Percentiles rank a stretch among this genome's conserved stretches.
phyloP scores from a whole-genome alignment of 2,113 vertebrate genomes.

The Mus spicilegus region DNA sequence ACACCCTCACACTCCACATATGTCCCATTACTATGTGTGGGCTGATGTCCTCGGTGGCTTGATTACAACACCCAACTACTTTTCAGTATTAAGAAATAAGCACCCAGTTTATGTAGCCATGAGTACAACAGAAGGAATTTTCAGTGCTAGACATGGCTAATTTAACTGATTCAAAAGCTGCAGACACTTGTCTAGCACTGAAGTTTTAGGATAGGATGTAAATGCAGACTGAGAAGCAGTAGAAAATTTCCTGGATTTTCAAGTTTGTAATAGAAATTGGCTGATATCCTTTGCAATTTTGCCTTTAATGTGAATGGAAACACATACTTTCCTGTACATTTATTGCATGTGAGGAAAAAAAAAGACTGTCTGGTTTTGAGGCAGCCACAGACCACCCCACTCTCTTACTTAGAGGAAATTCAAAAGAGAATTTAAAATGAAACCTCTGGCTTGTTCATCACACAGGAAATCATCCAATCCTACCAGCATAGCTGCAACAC shows the following conservation, averaged over 20 bases:
- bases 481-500: background rate
- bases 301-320: slow-evolving; percentile 53
- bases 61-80: background rate
- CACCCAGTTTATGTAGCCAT: background rate
- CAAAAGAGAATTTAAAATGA: slow-evolving; percentile 63
- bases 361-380: slow-evolving; percentile 18
- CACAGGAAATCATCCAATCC: slow-evolving; percentile 27
- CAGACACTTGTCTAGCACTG: slow-evolving; percentile 16
- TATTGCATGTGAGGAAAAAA: background rate
- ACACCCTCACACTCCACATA: no score
- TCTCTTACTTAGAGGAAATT: slow-evolving; percentile 48
- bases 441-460: slow-evolving; percentile 45
- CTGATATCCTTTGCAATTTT: slow-evolving; percentile 40
- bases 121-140: slow-evolving; percentile 14
- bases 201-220: slow-evolving; percentile 27
- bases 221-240: background rate
- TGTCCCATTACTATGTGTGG: background rate
- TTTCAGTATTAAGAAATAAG: slow-evolving; percentile 19
- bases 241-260: slow-evolving; percentile 48
- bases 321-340: slow-evolving; percentile 56
- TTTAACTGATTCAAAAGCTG: slow-evolving; percentile 32
- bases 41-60: background rate
- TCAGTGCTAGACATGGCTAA: slow-evolving; percentile 19
- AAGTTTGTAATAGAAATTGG: slow-evolving; percentile 44
- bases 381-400: slow-evolving; percentile 6